phyloP scores from a whole-genome alignment of 2,113 vertebrate species.

The Hymenochirus boettgeri region DNA sequence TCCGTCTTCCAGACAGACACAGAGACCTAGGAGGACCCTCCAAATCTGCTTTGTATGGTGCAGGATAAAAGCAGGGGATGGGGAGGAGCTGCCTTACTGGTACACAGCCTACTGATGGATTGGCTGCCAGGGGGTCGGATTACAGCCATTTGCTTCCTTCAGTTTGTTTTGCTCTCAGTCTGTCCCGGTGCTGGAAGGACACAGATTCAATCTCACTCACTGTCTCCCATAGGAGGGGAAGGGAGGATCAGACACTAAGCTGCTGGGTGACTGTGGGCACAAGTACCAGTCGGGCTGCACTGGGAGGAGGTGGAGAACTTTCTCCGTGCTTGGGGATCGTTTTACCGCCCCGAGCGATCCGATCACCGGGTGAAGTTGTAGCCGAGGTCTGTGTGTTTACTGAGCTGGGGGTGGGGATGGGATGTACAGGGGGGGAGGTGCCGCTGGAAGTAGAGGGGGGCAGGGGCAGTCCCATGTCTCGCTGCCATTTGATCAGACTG shows the following conservation, averaged over 20 bases:
- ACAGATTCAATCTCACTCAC: no score
- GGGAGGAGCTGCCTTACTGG: conserved; percentile 61
- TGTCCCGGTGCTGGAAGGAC: conserved; percentile 49
- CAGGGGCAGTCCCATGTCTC: conserved; percentile 43
- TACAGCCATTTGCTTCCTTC: conserved; percentile 74
- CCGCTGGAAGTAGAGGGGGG: conserved; percentile 17
- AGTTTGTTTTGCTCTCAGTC: conserved; percentile 73
- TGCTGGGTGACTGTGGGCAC: not conserved
- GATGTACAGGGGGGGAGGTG: not conserved
- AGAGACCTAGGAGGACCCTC: conserved; percentile 47
- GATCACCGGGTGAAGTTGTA: conserved; percentile 14
- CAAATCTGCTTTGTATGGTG: conserved; percentile 53
- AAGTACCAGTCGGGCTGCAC: conserved; percentile 8
- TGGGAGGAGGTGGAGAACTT: no score
- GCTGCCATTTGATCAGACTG: conserved; percentile 59
- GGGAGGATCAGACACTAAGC: no score
- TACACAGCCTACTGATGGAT: conserved; percentile 59
- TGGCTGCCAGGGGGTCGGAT: conserved; percentile 77
- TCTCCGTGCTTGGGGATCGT: not conserved
- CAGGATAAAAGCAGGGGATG: conserved; percentile 59
- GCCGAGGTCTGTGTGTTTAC: conserved; percentile 11
- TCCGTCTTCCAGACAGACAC: conserved; percentile 20
- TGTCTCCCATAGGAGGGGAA: no score
- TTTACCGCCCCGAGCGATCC: not conserved
- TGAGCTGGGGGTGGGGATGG: conserved; percentile 10